These are phyloP conservation scores for Dascyllus trimaculatus DNA, from an alignment of 2,113 vertebrate genomes.

Conservation along the genomic window DNA sequence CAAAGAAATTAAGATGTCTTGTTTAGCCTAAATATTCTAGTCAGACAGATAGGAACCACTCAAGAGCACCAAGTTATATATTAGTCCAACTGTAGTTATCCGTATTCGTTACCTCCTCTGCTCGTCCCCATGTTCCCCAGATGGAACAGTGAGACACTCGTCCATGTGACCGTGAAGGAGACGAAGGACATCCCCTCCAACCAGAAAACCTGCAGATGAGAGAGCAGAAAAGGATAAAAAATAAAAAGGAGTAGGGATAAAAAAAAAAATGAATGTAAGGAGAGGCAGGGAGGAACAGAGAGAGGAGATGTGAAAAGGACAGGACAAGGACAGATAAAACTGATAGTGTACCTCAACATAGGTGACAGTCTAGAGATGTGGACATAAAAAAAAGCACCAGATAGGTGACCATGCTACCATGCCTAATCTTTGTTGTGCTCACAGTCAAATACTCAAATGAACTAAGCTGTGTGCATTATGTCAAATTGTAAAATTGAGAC, in stretches of 20 bases:
- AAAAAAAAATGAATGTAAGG: not conserved
- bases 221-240: not conserved
- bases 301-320: not conserved
- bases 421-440: not conserved
- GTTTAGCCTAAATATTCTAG: too few species aligned
- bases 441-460: too few species aligned
- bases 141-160: conserved; percentile 96
- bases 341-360: not conserved
- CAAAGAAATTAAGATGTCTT: too few species aligned
- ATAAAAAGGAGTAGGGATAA: not conserved
- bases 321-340: not conserved
- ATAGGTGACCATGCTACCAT: not conserved
- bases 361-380: not conserved
- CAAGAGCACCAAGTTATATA: too few species aligned
- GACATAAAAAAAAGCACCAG: not conserved
- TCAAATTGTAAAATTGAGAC: not conserved
- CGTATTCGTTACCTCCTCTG: conserved; percentile 88
- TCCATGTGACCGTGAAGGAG: conserved; percentile 97
- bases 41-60: too few species aligned
- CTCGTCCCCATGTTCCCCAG: conserved; percentile 94
- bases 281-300: not conserved
- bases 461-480: not conserved
- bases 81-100: not conserved
- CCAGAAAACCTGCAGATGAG: conserved; percentile 89
- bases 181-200: conserved; percentile 95